Evolutionary conservation across 2,113 vertebrate species (phyloP), one percentile per base, ranked within the genome.

Genomic region (Gallinago media): DNA sequence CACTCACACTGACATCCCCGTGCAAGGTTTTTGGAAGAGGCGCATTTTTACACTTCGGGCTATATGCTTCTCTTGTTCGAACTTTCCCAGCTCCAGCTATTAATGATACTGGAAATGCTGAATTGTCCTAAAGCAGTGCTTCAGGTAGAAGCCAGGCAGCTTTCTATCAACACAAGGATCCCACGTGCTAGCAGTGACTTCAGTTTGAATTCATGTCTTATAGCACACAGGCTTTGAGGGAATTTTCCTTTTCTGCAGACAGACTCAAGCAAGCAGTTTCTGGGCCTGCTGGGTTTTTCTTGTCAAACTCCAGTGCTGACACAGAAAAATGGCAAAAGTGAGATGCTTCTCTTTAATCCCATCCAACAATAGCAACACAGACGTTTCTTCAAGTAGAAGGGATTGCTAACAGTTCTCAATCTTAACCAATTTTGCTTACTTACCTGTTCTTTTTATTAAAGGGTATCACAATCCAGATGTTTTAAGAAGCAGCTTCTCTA

Each of bases 251-350:
- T 88, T 58, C 22, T 70, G 20, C 38, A 87, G 71, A 68, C 8
- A 68, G 52, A 65, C 32, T 73, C 40, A 68, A 89, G 61, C 68
- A 88, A 88, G 88, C 34, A 85, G 66, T 91, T 94, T 82, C 76
- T 81, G 44, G 50, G 80, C 66, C 65, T 85, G 72, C 49, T 83
- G 80, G 78, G 67, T 52, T 89, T 95, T 95, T 55, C 58, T 54
- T 87, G 65, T 91, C 87, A 95, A 88, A 81, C 46, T 68, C 42
- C 73, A 87, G 61, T 74, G 67, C 78, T 96, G 92, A 89, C 88
- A 88, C 27, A 95, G 71, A 49, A 94, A 93, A 97, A 89, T 3
- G 32, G 88, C 58, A 77, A 19, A 86, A 96, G 38, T 18, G 46
- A 94, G 72, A 87, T 61, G 15, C 47, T 82, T 94, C 63, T 61